Evolutionary conservation across 2,113 vertebrate genomes (phyloP).

Genomic region (Amblyopsis rosae): DNA sequence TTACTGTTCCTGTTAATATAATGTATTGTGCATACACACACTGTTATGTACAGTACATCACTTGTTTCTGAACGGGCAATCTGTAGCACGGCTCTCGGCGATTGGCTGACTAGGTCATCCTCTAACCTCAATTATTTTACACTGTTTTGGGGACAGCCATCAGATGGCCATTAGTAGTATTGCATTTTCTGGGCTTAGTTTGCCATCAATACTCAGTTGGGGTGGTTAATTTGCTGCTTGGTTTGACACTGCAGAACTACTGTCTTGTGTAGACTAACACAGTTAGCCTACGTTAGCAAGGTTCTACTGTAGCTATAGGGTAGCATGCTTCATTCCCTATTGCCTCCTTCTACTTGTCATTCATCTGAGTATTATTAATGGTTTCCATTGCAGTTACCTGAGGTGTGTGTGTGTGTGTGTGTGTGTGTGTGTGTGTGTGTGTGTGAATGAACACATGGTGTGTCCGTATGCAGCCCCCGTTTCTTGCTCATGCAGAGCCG

Average conservation of each 20-base stretch:
- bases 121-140: too few species aligned
- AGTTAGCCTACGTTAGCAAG: neutral
- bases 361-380: neutral
- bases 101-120: too few species aligned
- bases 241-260: neutral
- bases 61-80: too few species aligned
- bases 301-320: neutral
- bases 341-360: neutral
- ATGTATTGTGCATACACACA: too few species aligned
- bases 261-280: neutral
- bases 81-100: too few species aligned
- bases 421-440: slow-evolving; percentile 5
- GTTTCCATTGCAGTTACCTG: neutral
- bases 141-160: too few species aligned
- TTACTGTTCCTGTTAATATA: too few species aligned
- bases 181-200: neutral
- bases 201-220: neutral
- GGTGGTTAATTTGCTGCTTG: neutral
- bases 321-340: neutral
- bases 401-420: slow-evolving; percentile 12
- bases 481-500: slow-evolving; percentile 34
- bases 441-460: slow-evolving; percentile 42
- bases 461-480: slow-evolving; percentile 48
- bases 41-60: too few species aligned
- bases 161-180: too few species aligned